Conservation (phyloP, 2,888 invertebrate species). For the Eupithecia subumbrata region DNA sequence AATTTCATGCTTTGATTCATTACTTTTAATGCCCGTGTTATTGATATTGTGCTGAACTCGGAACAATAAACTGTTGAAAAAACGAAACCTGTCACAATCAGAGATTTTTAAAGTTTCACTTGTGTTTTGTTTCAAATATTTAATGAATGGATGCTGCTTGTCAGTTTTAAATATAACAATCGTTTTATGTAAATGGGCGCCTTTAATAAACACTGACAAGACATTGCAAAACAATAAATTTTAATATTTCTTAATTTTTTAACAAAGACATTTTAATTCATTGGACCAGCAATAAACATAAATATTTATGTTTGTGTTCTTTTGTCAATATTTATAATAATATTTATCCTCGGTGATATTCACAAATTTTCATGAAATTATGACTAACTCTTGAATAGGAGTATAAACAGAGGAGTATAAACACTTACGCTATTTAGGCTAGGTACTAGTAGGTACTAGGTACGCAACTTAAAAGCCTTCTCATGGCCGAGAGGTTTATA, state of each 20-base stretch:
- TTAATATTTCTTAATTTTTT: too few species aligned
- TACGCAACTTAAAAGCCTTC: too few species aligned
- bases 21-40: neutral
- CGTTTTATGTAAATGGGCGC: neutral
- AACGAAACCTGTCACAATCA: neutral
- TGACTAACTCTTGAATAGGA: too few species aligned
- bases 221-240: neutral
- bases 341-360: neutral
- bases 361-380: too few species aligned
- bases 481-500: too few species aligned
- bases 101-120: neutral
- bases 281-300: neutral
- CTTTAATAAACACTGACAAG: neutral
- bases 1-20: neutral
- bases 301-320: neutral
- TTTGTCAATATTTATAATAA: neutral
- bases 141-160: neutral
- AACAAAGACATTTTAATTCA: neutral
- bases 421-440: too few species aligned
- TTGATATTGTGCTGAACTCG: neutral
- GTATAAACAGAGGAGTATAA: too few species aligned
- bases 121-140: neutral
- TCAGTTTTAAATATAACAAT: neutral
- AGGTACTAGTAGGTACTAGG: too few species aligned
- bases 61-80: neutral